Evolutionary conservation across 2,113 vertebrate species (phyloP).

Genomic region (Felis chaus): DNA sequence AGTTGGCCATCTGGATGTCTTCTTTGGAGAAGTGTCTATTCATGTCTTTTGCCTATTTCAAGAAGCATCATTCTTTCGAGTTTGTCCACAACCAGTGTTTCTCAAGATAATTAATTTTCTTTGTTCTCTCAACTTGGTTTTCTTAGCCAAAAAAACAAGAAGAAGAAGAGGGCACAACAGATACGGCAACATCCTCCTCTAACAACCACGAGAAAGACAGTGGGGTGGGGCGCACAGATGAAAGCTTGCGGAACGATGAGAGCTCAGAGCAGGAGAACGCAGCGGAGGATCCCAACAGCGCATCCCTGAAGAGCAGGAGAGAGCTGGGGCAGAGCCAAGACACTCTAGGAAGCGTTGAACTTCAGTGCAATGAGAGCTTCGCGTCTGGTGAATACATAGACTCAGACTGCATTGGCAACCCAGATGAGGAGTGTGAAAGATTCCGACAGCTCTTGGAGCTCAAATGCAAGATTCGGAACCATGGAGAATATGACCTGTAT

Average conservation of each 20-base stretch:
- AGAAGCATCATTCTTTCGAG: not conserved
- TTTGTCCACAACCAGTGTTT: not conserved
- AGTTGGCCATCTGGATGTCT: no score
- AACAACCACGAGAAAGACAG: constrained; percentile 92
- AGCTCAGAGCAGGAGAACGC: constrained; percentile 92
- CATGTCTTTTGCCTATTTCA: not conserved
- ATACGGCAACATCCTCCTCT: constrained; percentile 94
- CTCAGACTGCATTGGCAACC: constrained; percentile 83
- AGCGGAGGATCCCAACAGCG: constrained; percentile 86
- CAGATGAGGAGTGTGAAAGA: constrained; percentile 90
- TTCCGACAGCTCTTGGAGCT: constrained; percentile 96
- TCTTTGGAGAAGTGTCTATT: no score
- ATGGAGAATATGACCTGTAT: constrained; percentile 94
- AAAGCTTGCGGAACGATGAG: constrained; percentile 88
- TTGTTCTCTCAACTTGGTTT: constrained; percentile 53
- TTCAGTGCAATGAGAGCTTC: constrained; percentile 85
- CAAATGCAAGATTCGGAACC: constrained; percentile 96
- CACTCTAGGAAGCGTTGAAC: constrained; percentile 78
- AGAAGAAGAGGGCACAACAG: constrained; percentile 92
- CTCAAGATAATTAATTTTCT: not conserved
- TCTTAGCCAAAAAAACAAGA: constrained; percentile 89
- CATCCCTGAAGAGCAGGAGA: constrained; percentile 85
- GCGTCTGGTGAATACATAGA: constrained; percentile 84
- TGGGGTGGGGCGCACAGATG: constrained; percentile 87
- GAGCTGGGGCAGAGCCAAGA: constrained; percentile 83